phyloP scores from a whole-genome alignment of 2,113 vertebrate genomes.

The Hydropotes inermis region DNA sequence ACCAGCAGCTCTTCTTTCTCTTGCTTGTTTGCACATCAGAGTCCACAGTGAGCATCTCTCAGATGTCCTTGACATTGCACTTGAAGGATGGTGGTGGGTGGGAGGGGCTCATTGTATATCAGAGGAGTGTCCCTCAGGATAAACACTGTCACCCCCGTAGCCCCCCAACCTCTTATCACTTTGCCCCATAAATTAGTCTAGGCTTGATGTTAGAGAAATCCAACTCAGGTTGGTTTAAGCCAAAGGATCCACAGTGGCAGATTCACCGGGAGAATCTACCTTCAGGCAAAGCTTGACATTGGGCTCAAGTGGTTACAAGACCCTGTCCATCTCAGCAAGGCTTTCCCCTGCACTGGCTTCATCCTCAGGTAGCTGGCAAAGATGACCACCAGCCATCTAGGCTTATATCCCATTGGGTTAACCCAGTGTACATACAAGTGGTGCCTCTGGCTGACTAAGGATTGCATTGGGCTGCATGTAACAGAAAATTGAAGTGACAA shows the following conservation, averaged over 20 bases:
- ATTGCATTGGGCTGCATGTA: neutral
- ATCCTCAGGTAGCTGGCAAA: neutral
- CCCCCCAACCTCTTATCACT: neutral
- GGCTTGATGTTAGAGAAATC: neutral
- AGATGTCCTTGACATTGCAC: neutral
- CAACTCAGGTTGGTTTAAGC: neutral
- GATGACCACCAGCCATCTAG: neutral
- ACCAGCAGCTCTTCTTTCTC: neutral
- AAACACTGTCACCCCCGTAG: neutral
- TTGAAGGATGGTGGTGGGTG: neutral
- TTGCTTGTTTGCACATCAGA: neutral
- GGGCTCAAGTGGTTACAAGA: neutral
- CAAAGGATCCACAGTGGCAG: neutral
- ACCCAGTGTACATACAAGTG: neutral
- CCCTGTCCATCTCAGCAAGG: fast-evolving
- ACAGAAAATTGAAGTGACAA: neutral
- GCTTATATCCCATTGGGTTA: neutral
- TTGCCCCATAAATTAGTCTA: neutral
- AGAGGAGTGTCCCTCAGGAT: neutral
- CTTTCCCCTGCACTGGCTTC: neutral
- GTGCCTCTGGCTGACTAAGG: neutral
- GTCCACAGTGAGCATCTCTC: neutral
- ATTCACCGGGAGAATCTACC: neutral
- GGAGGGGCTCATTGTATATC: neutral
- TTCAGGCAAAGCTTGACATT: neutral